Percentiles rank a stretch among this genome's conserved stretches.
Evolutionary conservation across 2,797 vertebrate species (phyloP).

Genomic region (Tarsius wallacei): DNA sequence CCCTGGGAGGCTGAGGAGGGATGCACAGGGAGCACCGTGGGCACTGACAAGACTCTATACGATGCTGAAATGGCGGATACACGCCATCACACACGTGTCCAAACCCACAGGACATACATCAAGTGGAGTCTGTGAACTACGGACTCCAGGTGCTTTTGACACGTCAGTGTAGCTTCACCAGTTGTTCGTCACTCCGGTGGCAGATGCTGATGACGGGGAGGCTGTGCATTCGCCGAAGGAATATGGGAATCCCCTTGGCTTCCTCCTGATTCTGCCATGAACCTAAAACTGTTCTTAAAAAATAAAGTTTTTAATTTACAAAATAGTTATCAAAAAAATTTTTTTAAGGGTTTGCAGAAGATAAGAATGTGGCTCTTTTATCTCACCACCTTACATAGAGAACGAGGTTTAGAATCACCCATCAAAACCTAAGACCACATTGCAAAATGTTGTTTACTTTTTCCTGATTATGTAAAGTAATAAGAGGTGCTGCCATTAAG

Average conservation of each 20-base stretch:
- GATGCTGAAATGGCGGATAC: neutral
- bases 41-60: too few species aligned
- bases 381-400: neutral
- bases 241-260: neutral
- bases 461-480: neutral
- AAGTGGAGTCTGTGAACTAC: neutral
- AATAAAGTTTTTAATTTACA: neutral
- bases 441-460: neutral
- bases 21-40: neutral
- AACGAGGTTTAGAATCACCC: neutral
- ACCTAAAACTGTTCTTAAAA: neutral
- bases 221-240: neutral
- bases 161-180: neutral
- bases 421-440: neutral
- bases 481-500: neutral
- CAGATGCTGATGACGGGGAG: neutral
- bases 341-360: neutral
- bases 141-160: neutral
- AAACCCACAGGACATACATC: neutral
- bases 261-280: neutral
- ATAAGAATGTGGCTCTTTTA: neutral
- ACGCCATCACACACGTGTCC: neutral
- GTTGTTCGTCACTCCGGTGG: neutral
- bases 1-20: neutral
- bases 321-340: neutral